Base-by-base conservation (phyloP, 2,113 vertebrate genomes). In the Silurus asotus region DNA sequence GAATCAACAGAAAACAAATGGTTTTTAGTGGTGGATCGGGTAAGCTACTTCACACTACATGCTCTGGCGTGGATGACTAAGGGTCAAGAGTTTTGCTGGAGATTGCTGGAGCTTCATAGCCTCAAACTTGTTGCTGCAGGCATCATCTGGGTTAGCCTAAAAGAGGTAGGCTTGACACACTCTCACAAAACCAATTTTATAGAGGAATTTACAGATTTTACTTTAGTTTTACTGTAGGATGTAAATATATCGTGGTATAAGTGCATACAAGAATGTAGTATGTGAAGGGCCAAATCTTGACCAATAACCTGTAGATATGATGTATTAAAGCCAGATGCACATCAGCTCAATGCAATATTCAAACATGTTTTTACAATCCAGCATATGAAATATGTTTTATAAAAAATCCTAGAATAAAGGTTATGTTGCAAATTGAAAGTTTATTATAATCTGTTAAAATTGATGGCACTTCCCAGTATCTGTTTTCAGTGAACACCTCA, bases 51-150 rank as follows among this genome's bases (percentile, higher is more conserved):
- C 48, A 89, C 95, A n/a, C 72, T 94, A 88, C 94, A 93, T 74
- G 87, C 90, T 86, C 83, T 95, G 76, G 89, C 86, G 65, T 90
- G 86, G 15, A 59, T 95, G 23, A 70, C 86, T 23, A 90, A 59
- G 74, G 88, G 89, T 19, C 96, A 94, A 87, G 94, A 93, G 48
- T 89, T 93, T 48, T 69, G 85, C 85, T 95, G 96, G 95, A 91
- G 92, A 61, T 4, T 95, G 64, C 90, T 96, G 90, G 95, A 96
- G 87, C 93, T 95, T 59, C 95, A 95, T 83, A 93, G 94, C 89
- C 77, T 94, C 19, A 95, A 95, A 90, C 92, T 95, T 0, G 90
- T 93, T 20, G 93, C 94, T 0, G 87, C 92, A 0, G 92, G 89
- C 72, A 94, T 95, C 87, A 91, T 95, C 88, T 94, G 95, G 95